These are phyloP conservation scores for Episyrphus balteatus DNA, from an alignment of 1,140 invertebrate genomes.

Conservation along the genomic window DNA sequence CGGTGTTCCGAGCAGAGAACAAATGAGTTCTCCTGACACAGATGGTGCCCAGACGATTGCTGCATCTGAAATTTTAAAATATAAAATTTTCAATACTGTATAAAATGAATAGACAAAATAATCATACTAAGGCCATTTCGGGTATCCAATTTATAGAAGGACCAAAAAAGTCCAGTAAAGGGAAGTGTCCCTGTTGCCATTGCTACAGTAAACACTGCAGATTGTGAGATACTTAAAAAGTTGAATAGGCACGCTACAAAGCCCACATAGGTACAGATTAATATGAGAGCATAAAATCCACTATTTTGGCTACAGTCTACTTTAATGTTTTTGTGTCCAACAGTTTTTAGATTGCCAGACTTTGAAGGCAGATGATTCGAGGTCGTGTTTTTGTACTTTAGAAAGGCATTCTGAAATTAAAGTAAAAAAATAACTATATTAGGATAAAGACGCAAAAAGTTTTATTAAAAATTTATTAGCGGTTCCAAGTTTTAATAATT, in stretches of 20 bases:
- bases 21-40: conserved; percentile 47
- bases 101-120: no score
- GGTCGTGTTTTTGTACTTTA: conserved; percentile 7
- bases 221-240: conserved; percentile 45
- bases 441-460: no score
- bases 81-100: conserved; percentile 1
- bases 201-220: conserved; percentile 46
- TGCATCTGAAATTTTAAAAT: conserved; percentile 24
- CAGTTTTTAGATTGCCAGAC: no score
- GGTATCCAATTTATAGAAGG: conserved; percentile 40
- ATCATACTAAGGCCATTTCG: background rate
- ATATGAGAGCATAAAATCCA: conserved; percentile 39
- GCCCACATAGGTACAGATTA: conserved; percentile 38
- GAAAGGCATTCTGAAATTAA: conserved; percentile 23
- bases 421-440: no score
- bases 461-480: no score
- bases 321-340: no score
- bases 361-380: conserved; percentile 8
- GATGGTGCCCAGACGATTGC: conserved; percentile 42
- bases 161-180: conserved; percentile 48
- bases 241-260: conserved; percentile 40
- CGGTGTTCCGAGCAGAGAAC: conserved; percentile 45
- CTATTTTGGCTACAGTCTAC: no score
- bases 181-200: conserved; percentile 42
- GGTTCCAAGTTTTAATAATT: no score